phyloP scores from a whole-genome alignment of 2,113 vertebrate species.

The Tamias sibiricus region DNA sequence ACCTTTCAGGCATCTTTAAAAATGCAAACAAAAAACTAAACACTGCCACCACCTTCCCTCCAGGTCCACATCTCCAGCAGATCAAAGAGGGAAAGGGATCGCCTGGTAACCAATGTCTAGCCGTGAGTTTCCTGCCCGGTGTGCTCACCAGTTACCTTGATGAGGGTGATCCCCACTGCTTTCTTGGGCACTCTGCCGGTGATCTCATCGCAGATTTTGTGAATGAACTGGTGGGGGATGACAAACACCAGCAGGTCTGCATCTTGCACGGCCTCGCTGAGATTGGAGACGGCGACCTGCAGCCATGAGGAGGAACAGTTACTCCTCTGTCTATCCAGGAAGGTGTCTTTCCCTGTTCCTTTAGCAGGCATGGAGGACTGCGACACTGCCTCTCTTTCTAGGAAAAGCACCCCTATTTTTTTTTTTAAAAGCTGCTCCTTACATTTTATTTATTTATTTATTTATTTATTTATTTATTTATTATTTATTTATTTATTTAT shows the following conservation, averaged over 20 bases:
- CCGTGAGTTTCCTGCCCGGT: fast-evolving
- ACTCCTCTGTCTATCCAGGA: fast-evolving
- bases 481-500: too few species aligned
- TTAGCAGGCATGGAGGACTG: neutral
- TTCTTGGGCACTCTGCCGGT: constrained; percentile 88
- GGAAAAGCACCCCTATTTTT: neutral
- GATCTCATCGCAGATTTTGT: constrained; percentile 93
- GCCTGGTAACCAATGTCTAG: fast-evolving
- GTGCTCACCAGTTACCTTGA: constrained; percentile 88
- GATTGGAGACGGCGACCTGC: constrained; percentile 91
- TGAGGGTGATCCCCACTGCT: constrained; percentile 94
- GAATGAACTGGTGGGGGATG: constrained; percentile 96
- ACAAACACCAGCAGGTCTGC: constrained; percentile 95
- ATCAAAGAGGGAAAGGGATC: neutral
- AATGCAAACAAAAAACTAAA: neutral
- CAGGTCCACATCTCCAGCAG: neutral
- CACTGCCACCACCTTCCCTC: constrained; percentile 22
- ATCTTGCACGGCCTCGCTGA: constrained; percentile 91
- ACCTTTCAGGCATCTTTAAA: neutral
- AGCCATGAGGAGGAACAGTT: neutral
- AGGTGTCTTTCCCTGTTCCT: neutral
- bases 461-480: too few species aligned
- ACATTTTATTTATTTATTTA: too few species aligned
- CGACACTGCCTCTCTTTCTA: neutral
- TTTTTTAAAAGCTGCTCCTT: neutral